Base-by-base conservation (phyloP, 2,888 invertebrate species). In the Heterodera filipjevi region DNA sequence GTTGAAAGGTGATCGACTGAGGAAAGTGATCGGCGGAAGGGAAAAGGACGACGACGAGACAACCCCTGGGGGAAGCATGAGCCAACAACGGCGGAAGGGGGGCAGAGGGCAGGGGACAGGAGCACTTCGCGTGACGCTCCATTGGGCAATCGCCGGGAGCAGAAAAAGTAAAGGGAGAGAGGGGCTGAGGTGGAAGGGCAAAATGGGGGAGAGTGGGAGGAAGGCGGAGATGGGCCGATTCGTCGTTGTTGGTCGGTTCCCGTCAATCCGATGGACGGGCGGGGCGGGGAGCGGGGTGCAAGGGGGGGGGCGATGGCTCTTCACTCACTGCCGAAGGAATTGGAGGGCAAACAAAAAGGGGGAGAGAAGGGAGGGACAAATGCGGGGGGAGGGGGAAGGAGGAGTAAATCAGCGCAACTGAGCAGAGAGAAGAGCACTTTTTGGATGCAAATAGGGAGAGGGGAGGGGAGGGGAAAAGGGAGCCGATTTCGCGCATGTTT, bases 141-240 rank as follows among this genome's bases (percentile, higher is more conserved):
- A 59, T 59, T 59, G 59, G 59, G 59, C 59, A 59, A 59, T 59
- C 59, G n/a, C 59, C 59, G 59, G 59, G 59, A 59, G 59, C 59
- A n/a, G n/a, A n/a, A n/a, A n/a, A n/a, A n/a, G n/a, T n/a, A n/a
- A n/a, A n/a, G n/a, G n/a, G n/a, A n/a, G n/a, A n/a, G n/a, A n/a
- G n/a, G n/a, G n/a, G n/a, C n/a, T n/a, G n/a, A n/a, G n/a, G n/a
- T n/a, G n/a, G n/a, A n/a, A n/a, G n/a, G n/a, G 5, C n/a, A 59
- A 22, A 59, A 59, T 59, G 59, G 59, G 2, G 27, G 27, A 12
- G 59, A 10, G 27, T 3, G 59, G n/a, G 6, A 59, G 22, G n/a
- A 27, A 19, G n/a, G 27, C n/a, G 59, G 59, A 19, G 59, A 59
- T 59, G 59, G 59, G 59, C 59, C 59, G 59, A 59, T 59, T 27